Conservation (phyloP, 2,797 vertebrate species). For the Tenualosa thibaudeaui region DNA sequence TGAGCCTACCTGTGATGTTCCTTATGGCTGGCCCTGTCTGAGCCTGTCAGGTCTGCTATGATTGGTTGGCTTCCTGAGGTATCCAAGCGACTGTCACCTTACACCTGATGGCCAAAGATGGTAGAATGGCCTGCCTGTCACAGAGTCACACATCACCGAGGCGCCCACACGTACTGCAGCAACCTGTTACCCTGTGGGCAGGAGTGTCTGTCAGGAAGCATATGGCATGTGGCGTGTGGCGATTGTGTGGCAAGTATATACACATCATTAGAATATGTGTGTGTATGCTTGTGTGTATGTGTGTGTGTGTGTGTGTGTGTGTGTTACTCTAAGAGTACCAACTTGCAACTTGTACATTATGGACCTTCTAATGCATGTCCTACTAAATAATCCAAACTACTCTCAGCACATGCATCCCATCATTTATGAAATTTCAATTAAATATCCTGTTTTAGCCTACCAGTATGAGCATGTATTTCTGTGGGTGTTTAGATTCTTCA, state of each 20-base stretch:
- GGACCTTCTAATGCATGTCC: too few species aligned
- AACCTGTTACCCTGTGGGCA: neutral
- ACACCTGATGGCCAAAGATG: neutral
- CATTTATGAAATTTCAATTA: too few species aligned
- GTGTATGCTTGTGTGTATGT: neutral
- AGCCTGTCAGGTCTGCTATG: conserved; percentile 26
- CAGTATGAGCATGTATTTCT: too few species aligned
- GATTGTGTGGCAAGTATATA: neutral
- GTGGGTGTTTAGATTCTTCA: too few species aligned
- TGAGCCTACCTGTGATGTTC: neutral
- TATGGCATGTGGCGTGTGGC: neutral
- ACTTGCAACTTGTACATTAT: too few species aligned
- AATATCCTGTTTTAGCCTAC: too few species aligned
- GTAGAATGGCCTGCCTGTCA: conserved; percentile 14
- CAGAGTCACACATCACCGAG: neutral
- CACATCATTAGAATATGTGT: neutral
- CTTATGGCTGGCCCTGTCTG: neutral
- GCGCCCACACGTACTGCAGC: neutral
- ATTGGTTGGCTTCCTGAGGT: conserved; percentile 21
- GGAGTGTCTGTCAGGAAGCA: neutral
- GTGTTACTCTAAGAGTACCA: too few species aligned
- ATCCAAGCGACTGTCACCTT: conserved; percentile 31
- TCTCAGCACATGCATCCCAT: too few species aligned
- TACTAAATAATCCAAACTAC: too few species aligned
- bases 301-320: neutral